These are phyloP conservation scores for Megalurothrips usitatus DNA, from an alignment of 2,888 invertebrate species.

Conservation along the genomic window DNA sequence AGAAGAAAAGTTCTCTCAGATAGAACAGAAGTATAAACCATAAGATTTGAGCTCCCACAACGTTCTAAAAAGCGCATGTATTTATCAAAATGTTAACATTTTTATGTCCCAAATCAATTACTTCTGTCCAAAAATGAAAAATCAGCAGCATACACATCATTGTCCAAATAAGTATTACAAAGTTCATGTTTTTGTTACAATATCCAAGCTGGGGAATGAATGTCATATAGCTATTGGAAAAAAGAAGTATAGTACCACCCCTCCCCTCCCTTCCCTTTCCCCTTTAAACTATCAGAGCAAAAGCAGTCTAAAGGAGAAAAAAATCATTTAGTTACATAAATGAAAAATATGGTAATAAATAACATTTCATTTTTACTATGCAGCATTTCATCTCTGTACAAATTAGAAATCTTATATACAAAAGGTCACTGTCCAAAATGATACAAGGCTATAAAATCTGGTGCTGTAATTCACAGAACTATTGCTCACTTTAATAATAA, in stretches of 20 bases:
- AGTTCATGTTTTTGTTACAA: no score
- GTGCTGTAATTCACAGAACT: background rate
- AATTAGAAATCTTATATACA: constrained; percentile 7
- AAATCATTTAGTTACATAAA: background rate
- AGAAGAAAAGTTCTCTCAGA: background rate
- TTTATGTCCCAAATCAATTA: background rate
- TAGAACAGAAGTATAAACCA: background rate
- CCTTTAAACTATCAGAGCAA: background rate
- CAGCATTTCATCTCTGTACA: constrained; percentile 1
- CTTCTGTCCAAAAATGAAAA: no score
- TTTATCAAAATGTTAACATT: background rate
- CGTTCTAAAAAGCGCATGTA: background rate
- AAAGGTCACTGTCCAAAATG: background rate
- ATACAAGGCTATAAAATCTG: background rate
- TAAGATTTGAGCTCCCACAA: background rate
- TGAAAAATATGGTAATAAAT: constrained; percentile 10
- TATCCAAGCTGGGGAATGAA: no score
- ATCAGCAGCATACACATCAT: no score
- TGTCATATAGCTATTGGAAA: no score
- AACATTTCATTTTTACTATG: background rate
- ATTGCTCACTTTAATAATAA: background rate
- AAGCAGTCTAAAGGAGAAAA: background rate
- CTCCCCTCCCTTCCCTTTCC: background rate
- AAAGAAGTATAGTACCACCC: background rate
- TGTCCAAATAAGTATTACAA: no score